Conservation (phyloP, 2,888 invertebrate species). For the Cerastis leucographa region DNA sequence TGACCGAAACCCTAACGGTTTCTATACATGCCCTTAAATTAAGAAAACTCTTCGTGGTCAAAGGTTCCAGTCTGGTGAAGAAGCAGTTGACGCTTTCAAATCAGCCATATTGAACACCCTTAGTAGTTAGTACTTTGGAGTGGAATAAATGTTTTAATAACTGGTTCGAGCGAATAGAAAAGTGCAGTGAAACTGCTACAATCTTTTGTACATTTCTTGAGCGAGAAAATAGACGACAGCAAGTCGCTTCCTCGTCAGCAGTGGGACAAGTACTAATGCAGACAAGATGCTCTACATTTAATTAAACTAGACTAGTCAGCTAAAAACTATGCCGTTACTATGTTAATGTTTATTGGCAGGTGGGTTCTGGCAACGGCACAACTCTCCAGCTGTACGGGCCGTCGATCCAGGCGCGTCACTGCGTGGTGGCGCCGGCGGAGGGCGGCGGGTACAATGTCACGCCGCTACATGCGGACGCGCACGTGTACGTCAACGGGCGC, state of each 20-base stretch:
- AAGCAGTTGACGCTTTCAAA: too few relatives aligned
- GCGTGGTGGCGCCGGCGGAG: conserved; percentile 97
- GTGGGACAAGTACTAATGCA: not conserved
- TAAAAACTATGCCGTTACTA: conserved; percentile 14
- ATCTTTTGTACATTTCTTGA: not conserved
- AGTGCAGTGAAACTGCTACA: too few relatives aligned
- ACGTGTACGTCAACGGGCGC: conserved; percentile 98
- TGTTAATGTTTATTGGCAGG: conserved; percentile 80
- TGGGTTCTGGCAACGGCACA: conserved; percentile 94
- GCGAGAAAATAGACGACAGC: not conserved
- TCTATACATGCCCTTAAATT: too few relatives aligned
- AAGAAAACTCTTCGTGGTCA: too few relatives aligned
- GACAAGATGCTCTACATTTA: conserved; percentile 3
- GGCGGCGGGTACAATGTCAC: conserved; percentile 98
- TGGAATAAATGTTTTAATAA: too few relatives aligned
- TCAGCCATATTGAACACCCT: too few relatives aligned
- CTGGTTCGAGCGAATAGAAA: too few relatives aligned
- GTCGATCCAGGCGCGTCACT: conserved; percentile 98
- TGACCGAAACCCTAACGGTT: too few relatives aligned
- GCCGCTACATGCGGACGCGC: conserved; percentile 97
- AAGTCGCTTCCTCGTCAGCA: not conserved
- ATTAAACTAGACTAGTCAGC: not conserved
- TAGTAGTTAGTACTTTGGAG: too few relatives aligned
- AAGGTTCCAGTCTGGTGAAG: too few relatives aligned
- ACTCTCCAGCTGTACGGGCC: conserved; percentile 96